A percentile compares a stretch with the other conserved stretches of the same genome.
phyloP scores from a whole-genome alignment of 2,888 invertebrate species.

The Scaptomyza reducta region DNA sequence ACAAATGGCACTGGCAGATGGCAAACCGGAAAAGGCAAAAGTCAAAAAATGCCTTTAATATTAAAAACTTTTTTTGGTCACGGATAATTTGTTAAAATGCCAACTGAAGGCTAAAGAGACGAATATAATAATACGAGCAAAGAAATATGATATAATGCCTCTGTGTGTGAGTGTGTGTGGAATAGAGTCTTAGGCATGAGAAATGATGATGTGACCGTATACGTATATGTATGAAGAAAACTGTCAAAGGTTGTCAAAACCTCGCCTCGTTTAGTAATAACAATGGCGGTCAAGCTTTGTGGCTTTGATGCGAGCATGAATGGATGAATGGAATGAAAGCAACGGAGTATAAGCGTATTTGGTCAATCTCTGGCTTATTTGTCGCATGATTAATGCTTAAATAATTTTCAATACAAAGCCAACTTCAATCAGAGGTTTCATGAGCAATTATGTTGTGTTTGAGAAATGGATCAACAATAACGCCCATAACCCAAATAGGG shows the following conservation, averaged over 20 bases:
- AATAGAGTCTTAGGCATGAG: conserved; percentile 45
- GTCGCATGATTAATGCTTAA: conserved; percentile 70
- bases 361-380: conserved; percentile 56
- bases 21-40: conserved; percentile 33
- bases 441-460: conserved; percentile 57
- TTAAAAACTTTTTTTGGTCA: conserved; percentile 60
- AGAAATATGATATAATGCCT: conserved; percentile 57
- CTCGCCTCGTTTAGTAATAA: conserved; percentile 66
- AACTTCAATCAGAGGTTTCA: conserved; percentile 60
- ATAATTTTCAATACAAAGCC: conserved; percentile 66
- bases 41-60: conserved; percentile 48
- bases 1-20: conserved; percentile 44
- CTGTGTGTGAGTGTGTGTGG: neutral
- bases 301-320: conserved; percentile 45
- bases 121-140: conserved; percentile 33
- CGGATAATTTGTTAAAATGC: conserved; percentile 69
- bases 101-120: conserved; percentile 13
- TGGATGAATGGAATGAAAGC: conserved; percentile 15
- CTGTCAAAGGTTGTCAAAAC: conserved; percentile 79
- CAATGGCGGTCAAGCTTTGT: conserved; percentile 44
- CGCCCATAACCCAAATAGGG: neutral
- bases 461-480: conserved; percentile 13
- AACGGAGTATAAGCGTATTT: conserved; percentile 2
- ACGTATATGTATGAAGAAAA: conserved; percentile 49
- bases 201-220: conserved; percentile 74